Conservation (phyloP, 2,888 invertebrate species). For the Himalopsyche kuldschensis region DNA sequence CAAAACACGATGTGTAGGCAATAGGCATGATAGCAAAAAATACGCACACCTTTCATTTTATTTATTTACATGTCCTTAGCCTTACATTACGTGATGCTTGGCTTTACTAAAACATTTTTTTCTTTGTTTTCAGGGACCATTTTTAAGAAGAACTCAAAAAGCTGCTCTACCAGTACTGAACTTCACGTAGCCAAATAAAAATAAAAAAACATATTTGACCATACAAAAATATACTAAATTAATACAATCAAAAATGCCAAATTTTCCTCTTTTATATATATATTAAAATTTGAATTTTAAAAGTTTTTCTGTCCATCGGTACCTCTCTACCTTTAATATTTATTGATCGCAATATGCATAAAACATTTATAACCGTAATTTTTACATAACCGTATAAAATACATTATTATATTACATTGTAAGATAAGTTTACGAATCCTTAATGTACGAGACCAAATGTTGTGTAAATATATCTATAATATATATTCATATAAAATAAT, state of each 20-base stretch:
- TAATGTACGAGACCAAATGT: background rate
- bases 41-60: background rate
- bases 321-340: background rate
- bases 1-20: too few relatives aligned
- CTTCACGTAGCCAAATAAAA: background rate
- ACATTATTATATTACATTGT: background rate
- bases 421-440: background rate
- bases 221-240: background rate
- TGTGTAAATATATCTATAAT: background rate
- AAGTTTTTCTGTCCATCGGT: background rate
- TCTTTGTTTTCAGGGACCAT: constrained; percentile 32
- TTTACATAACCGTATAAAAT: background rate
- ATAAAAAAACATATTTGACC: background rate
- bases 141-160: constrained; percentile 22
- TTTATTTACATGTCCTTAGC: background rate
- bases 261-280: background rate
- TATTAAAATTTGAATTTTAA: background rate
- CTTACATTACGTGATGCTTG: background rate
- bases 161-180: constrained; percentile 3
- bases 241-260: background rate
- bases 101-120: background rate
- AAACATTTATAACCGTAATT: background rate
- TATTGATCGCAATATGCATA: background rate
- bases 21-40: background rate
- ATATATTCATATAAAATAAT: background rate